These are phyloP conservation scores for Epiblema foenella DNA, from an alignment of 2,888 invertebrate genomes.

Conservation along the genomic window DNA sequence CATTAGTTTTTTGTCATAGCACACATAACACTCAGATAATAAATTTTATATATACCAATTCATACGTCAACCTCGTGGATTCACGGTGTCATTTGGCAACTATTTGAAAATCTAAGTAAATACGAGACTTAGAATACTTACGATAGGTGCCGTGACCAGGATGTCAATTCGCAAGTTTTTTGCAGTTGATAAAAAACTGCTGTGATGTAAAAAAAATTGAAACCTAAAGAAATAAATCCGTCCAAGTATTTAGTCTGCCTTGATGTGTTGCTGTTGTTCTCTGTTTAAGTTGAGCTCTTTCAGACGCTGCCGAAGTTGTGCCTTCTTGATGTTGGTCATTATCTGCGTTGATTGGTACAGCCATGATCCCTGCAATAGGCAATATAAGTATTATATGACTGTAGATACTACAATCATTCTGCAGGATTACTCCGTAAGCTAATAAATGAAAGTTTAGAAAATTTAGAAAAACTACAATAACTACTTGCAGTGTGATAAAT, in stretches of 20 bases:
- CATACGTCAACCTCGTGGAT: no score
- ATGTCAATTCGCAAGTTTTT: neutral
- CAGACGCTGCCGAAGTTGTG: conserved; percentile 89
- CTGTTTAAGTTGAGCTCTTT: conserved; percentile 82
- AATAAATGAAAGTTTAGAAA: neutral
- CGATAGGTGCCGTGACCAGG: conserved; percentile 22
- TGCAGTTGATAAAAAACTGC: conserved; percentile 2
- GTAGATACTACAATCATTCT: conserved; percentile 15
- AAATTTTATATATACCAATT: no score
- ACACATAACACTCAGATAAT: no score
- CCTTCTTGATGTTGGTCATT: conserved; percentile 93
- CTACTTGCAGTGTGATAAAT: neutral
- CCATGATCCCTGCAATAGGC: conserved; percentile 91
- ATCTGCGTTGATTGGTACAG: conserved; percentile 94
- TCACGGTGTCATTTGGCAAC: neutral
- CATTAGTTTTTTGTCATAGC: neutral
- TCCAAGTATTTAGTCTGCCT: conserved; percentile 62
- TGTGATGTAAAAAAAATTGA: neutral
- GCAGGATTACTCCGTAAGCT: no score
- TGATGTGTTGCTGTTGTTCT: conserved; percentile 66
- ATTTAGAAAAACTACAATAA: neutral
- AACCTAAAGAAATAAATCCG: neutral
- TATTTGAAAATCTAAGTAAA: neutral
- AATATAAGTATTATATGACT: neutral
- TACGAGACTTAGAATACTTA: neutral